A percentile compares a stretch with the other conserved stretches of the same genome.
Evolutionary conservation across 2,888 invertebrate genomes (phyloP).

Genomic region (Drosophila mimetica): DNA sequence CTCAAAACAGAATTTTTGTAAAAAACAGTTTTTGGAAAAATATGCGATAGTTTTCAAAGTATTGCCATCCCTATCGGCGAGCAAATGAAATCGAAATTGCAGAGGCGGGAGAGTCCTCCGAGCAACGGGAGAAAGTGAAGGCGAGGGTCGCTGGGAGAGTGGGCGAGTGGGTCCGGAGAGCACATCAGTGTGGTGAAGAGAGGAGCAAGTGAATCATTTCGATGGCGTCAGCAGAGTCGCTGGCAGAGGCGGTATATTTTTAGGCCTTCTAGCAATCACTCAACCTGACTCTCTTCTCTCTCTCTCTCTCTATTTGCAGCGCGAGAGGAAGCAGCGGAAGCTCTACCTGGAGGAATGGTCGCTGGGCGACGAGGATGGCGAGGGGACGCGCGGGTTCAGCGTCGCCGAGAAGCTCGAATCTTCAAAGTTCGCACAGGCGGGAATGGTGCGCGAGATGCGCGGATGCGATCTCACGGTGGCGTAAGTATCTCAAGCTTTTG

Average conservation of each 20-base stretch:
- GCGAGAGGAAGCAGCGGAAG: slow-evolving; percentile 96
- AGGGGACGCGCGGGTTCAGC: slow-evolving; percentile 93
- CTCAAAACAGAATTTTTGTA: too few species aligned
- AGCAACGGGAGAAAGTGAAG: slow-evolving; percentile 23
- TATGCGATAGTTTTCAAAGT: not conserved
- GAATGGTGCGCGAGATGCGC: slow-evolving; percentile 94
- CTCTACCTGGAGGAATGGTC: slow-evolving; percentile 97
- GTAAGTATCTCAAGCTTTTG: slow-evolving; percentile 83
- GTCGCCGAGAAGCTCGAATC: slow-evolving; percentile 95
- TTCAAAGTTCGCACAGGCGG: slow-evolving; percentile 90
- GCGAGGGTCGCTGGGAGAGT: slow-evolving; percentile 4
- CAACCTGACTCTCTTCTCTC: slow-evolving; percentile 16
- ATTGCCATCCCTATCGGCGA: slow-evolving; percentile 9
- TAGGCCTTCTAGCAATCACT: slow-evolving; percentile 34
- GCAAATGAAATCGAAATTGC: slow-evolving; percentile 71
- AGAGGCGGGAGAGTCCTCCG: slow-evolving; percentile 46
- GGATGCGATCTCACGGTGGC: slow-evolving; percentile 91
- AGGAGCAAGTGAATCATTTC: slow-evolving; percentile 34
- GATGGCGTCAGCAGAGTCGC: slow-evolving; percentile 29
- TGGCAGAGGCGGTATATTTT: slow-evolving; percentile 33
- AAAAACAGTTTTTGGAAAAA: not conserved
- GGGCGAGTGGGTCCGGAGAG: not conserved
- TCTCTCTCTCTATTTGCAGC: slow-evolving; percentile 85
- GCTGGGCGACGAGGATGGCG: slow-evolving; percentile 91
- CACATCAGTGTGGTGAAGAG: slow-evolving; percentile 49